These are phyloP conservation scores for Anodontia alba DNA, from an alignment of 2,888 invertebrate species.

Conservation along the genomic window DNA sequence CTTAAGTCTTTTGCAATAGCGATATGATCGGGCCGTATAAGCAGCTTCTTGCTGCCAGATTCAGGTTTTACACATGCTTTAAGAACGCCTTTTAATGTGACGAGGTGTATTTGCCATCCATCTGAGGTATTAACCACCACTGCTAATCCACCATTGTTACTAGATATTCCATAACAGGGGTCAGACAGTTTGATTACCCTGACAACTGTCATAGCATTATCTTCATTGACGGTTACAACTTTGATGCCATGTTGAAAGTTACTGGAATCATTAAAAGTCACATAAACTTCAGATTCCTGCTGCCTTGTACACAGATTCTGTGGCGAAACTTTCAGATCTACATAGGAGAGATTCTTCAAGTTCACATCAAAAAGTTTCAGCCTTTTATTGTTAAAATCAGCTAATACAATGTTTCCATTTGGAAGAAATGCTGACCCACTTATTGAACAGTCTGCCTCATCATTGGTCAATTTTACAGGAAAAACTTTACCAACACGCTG, in stretches of 20 bases:
- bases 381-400: conserved; percentile 42
- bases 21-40: conserved; percentile 38
- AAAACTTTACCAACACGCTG: conserved; percentile 38
- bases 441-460: conserved; percentile 45
- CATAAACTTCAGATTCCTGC: conserved; percentile 36
- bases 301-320: conserved; percentile 32
- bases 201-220: conserved; percentile 17
- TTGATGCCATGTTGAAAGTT: conserved; percentile 31
- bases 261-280: conserved; percentile 38
- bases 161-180: conserved; percentile 35
- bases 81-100: conserved; percentile 31
- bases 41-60: conserved; percentile 29
- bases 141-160: conserved; percentile 47
- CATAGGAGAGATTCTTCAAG: conserved; percentile 32
- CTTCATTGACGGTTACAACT: conserved; percentile 27
- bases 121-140: conserved; percentile 30
- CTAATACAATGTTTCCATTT: conserved; percentile 40
- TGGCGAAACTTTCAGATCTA: conserved; percentile 29
- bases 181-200: conserved; percentile 26
- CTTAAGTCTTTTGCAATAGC: conserved; percentile 39
- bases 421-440: conserved; percentile 44
- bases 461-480: conserved; percentile 28
- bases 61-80: conserved; percentile 29
- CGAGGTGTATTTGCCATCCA: conserved; percentile 47
- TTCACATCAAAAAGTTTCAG: conserved; percentile 49